phyloP scores from a whole-genome alignment of 2,113 vertebrate genomes.

The Neotoma lepida region DNA sequence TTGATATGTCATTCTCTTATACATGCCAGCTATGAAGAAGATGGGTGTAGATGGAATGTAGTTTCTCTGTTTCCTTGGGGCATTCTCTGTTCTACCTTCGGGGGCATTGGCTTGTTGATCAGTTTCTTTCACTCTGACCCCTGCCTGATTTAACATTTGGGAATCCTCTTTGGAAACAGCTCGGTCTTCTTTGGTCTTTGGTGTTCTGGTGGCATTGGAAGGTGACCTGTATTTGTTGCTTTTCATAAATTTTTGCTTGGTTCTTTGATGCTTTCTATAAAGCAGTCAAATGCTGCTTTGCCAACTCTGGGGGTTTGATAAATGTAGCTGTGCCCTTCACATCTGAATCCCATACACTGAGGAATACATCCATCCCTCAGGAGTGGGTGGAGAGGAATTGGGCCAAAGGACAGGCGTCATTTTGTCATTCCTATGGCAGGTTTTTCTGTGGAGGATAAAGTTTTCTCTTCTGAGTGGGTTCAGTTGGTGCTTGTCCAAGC shows the following conservation, averaged over 20 bases:
- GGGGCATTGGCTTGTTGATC: not conserved
- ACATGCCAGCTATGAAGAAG: not conserved
- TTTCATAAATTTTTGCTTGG: not conserved
- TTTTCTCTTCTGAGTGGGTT: slow-evolving; percentile 28
- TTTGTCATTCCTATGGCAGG: slow-evolving; percentile 50
- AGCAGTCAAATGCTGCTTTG: slow-evolving; percentile 60
- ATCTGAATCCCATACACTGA: slow-evolving; percentile 29
- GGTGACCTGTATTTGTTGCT: not conserved
- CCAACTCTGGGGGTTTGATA: slow-evolving; percentile 50
- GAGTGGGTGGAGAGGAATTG: not conserved
- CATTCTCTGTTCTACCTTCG: not conserved
- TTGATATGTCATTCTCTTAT: not conserved
- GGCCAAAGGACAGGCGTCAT: not conserved
- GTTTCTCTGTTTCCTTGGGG: not conserved
- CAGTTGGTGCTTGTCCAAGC: not conserved
- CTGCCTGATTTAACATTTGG: not conserved
- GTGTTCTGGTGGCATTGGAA: not conserved
- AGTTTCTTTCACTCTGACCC: not conserved
- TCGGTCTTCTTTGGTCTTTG: not conserved
- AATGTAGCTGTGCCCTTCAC: slow-evolving; percentile 15
- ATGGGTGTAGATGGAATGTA: not conserved
- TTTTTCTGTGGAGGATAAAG: slow-evolving; percentile 33
- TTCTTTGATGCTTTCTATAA: not conserved
- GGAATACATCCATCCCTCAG: slow-evolving; percentile 4
- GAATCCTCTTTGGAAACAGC: not conserved